A percentile compares a stretch with the other conserved stretches of the same genome.
These are phyloP conservation scores for Xestia c-nigrum DNA, from an alignment of 2,888 invertebrate species.

Conservation along the genomic window DNA sequence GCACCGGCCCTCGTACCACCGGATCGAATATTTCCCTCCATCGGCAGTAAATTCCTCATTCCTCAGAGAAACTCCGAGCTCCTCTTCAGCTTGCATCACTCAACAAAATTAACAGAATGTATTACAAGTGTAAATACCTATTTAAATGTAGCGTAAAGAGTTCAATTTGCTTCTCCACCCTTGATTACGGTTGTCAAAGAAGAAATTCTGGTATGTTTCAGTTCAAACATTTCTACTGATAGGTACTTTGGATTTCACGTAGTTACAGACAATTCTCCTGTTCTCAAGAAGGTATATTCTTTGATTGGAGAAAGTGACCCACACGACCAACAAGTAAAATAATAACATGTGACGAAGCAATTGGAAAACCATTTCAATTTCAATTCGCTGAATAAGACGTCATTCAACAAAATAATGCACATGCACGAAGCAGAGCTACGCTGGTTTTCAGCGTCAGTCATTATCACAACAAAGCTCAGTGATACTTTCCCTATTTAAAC, in stretches of 20 bases:
- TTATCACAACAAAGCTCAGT: neutral
- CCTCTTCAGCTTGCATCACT: conserved; percentile 45
- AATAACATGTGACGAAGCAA: neutral
- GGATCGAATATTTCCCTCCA: conserved; percentile 5
- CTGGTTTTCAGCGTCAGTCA: neutral
- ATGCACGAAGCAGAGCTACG: neutral
- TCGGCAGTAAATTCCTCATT: conserved; percentile 21
- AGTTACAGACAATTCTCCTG: neutral
- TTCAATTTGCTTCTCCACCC: conserved; percentile 56
- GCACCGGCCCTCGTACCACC: neutral
- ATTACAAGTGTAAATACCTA: conserved; percentile 60
- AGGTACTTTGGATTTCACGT: neutral
- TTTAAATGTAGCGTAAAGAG: conserved; percentile 59
- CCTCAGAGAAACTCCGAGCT: neutral
- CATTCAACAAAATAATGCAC: neutral
- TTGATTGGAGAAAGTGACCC: neutral
- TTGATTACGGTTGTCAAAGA: conserved; percentile 42
- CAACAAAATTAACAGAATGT: conserved; percentile 58
- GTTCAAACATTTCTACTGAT: neutral
- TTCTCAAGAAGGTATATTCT: neutral
- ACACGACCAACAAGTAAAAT: neutral
- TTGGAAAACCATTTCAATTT: neutral
- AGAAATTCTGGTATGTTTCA: neutral
- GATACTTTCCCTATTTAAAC: neutral
- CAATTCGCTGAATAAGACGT: neutral